Evolutionary conservation across 2,113 vertebrate species (phyloP).

Genomic region (Porphyrio hochstetteri): DNA sequence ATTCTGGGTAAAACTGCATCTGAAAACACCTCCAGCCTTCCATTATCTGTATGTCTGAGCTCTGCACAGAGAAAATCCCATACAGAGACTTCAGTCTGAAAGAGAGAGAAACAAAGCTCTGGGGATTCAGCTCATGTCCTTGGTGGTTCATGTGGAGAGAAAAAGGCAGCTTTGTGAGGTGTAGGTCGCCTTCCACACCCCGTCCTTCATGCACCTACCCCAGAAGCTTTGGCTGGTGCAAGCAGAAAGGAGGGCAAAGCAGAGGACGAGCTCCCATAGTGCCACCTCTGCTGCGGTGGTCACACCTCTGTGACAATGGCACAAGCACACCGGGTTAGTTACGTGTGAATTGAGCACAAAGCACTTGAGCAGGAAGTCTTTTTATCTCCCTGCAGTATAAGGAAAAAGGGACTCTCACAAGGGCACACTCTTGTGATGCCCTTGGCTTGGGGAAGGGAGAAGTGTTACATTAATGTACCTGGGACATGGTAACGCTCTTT

Average conservation of each 20-base stretch:
- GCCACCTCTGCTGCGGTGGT: background rate
- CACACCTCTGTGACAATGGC: background rate
- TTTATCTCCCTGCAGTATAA: background rate
- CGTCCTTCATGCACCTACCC: background rate
- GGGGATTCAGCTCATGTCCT: background rate
- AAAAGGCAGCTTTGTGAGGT: background rate
- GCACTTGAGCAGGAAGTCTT: background rate
- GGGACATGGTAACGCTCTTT: background rate
- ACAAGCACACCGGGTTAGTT: background rate
- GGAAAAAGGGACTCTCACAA: background rate
- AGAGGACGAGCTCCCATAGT: background rate
- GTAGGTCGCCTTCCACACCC: background rate
- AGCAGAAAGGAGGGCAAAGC: background rate
- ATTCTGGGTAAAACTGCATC: background rate
- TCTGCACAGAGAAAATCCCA: background rate
- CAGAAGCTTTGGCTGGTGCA: background rate
- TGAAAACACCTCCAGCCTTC: background rate
- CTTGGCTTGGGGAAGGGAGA: background rate
- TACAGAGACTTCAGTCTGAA: background rate
- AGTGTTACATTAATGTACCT: background rate
- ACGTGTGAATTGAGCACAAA: background rate
- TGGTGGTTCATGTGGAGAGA: background rate
- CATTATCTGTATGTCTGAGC: background rate
- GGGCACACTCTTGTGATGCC: background rate
- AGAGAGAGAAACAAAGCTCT: background rate